phyloP scores from a whole-genome alignment of 2,888 invertebrate species.

The Napeogenes inachia region DNA sequence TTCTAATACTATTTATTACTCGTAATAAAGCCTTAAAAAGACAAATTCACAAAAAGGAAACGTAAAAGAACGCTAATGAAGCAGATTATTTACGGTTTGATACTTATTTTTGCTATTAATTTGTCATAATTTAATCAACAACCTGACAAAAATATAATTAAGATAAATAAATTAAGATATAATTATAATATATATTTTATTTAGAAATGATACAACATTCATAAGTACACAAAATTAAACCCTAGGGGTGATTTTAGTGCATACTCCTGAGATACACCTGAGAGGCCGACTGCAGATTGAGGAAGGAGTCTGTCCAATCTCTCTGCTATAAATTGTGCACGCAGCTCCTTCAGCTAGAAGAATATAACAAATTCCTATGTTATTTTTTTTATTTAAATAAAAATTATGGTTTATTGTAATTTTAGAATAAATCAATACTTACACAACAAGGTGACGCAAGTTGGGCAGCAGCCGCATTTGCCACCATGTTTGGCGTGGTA shows the following conservation, averaged over 20 bases:
- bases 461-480: constrained; percentile 69
- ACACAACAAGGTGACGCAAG: constrained; percentile 63
- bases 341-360: constrained; percentile 53
- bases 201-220: background rate
- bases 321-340: constrained; percentile 67
- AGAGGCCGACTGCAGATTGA: constrained; percentile 61
- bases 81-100: no score
- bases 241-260: constrained; percentile 48
- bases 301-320: constrained; percentile 64
- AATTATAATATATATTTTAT: no score
- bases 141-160: no score
- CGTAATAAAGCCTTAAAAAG: background rate
- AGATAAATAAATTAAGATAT: no score
- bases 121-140: no score
- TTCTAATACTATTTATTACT: background rate
- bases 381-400: no score
- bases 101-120: no score
- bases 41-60: background rate
- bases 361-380: background rate
- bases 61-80: no score
- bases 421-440: constrained; percentile 32
- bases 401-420: background rate
- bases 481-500: constrained; percentile 62
- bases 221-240: constrained; percentile 28
- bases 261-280: constrained; percentile 52